phyloP scores from a whole-genome alignment of 2,888 invertebrate genomes.

The Teleiodes luculella region DNA sequence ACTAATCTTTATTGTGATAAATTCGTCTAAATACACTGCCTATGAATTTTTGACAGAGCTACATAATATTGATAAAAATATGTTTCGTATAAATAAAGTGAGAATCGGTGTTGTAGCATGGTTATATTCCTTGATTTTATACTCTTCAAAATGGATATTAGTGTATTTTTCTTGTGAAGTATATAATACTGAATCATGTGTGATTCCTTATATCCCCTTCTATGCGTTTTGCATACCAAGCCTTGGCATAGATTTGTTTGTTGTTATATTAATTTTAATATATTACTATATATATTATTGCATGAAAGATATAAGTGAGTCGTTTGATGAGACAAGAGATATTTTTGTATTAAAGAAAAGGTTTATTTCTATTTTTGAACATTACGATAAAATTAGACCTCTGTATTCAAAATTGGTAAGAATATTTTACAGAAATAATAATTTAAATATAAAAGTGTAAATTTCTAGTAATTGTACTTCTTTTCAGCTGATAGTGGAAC shows the following conservation, averaged over 20 bases:
- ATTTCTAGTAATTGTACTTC: not conserved
- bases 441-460: not conserved
- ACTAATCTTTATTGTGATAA: not conserved
- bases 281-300: constrained; percentile 1
- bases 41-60: not conserved
- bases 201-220: not conserved
- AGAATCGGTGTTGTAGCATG: not conserved
- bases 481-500: not conserved
- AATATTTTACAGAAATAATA: not conserved
- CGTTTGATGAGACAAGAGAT: not conserved
- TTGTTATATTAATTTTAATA: not conserved
- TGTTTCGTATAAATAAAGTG: not conserved
- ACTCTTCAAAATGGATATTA: not conserved
- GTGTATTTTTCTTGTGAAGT: not conserved
- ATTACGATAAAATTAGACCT: not conserved
- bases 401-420: constrained; percentile 4
- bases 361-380: not conserved
- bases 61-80: not conserved
- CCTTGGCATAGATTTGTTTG: not conserved
- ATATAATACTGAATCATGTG: not conserved
- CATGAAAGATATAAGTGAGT: not conserved
- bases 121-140: not conserved
- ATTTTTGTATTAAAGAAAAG: not conserved
- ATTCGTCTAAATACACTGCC: not conserved
- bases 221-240: not conserved